Evolutionary conservation across 2,113 vertebrate species (phyloP).

Genomic region (Semicossyphus pulcher): DNA sequence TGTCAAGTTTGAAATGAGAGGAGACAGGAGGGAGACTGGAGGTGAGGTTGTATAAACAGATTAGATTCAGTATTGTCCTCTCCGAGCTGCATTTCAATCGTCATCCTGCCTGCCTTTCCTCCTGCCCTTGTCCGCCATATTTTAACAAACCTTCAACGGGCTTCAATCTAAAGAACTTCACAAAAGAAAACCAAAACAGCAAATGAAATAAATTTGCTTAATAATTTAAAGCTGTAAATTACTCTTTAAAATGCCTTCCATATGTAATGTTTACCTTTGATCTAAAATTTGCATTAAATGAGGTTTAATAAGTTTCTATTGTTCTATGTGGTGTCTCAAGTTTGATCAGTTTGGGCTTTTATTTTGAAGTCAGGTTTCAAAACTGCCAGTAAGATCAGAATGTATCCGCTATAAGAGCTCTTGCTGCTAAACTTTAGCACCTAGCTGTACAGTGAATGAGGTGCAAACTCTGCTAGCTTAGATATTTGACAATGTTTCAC

Average conservation of each 20-base stretch:
- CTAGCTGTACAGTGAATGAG: no score
- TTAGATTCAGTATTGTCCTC: slow-evolving; percentile 71
- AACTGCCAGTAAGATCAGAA: no score
- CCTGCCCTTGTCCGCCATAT: slow-evolving; percentile 34
- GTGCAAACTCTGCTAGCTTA: no score
- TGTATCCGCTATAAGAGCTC: no score
- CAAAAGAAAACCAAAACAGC: background rate
- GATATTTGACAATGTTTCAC: no score
- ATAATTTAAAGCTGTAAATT: no score
- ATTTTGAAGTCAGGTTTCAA: background rate
- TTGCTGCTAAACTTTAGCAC: no score
- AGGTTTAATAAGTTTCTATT: no score
- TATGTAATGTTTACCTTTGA: background rate
- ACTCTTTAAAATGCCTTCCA: no score
- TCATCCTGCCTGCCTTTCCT: slow-evolving; percentile 16
- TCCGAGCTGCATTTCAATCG: slow-evolving; percentile 63
- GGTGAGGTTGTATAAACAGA: slow-evolving; percentile 77
- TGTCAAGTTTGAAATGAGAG: slow-evolving; percentile 69
- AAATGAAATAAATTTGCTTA: background rate
- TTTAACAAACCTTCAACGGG: slow-evolving; percentile 10
- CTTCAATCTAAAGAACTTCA: background rate
- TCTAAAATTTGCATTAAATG: background rate
- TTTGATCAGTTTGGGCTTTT: background rate
- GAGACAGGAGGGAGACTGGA: slow-evolving; percentile 55
- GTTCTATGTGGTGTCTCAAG: no score